Base-by-base conservation (phyloP, 2,797 vertebrate genomes). In the Percopsis omiscomaycus region DNA sequence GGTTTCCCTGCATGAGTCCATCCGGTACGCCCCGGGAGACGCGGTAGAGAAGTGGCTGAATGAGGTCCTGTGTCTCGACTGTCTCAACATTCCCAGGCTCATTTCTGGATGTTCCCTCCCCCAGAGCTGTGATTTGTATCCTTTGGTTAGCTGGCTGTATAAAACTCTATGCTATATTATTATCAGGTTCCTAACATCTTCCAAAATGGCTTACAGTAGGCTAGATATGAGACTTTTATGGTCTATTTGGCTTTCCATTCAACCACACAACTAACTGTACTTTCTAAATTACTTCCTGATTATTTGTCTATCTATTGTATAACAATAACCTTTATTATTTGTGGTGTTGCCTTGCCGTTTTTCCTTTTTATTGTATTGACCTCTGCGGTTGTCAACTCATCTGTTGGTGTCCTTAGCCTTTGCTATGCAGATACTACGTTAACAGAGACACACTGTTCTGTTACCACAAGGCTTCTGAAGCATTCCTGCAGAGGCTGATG, bases 391-490 rank as follows among this genome's bases (percentile, higher is more conserved):
- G 15, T 11, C 5, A 55, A 44, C 1, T 53, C 14, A 29, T 46
- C 29, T 47, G 47, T 3, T 6, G 44, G 72, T 66, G 22, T 81
- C 84, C 92, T 96, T 93, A 93, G 89, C 85, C 9, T 1, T 1
- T 11, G 0, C 14, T 30, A 37, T 79, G 27, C 77, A 98, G 97
- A 16, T 99, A 98, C 72, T 98, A 96, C 0, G 96, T 99, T 22
- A 99, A 99, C 75, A 93, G 98, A 87, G 98, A 99, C 83, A 99
- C 97, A 0, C 92, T 99, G 5, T 99, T 99, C 72, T 99, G 97
- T 84, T 99, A 98, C 81, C 97, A 99, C 85, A 98, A 93, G 86
- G 97, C 97, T 0, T 99, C 98, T 0, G 98, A 99, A 76, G 87
- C 95, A 22, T 99, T 99, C 69, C 93, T 99, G 46, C 97, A 99